A percentile compares a stretch with the other conserved stretches of the same genome.
Evolutionary conservation across 2,797 vertebrate genomes (phyloP).

Genomic region (Rhincodon typus): DNA sequence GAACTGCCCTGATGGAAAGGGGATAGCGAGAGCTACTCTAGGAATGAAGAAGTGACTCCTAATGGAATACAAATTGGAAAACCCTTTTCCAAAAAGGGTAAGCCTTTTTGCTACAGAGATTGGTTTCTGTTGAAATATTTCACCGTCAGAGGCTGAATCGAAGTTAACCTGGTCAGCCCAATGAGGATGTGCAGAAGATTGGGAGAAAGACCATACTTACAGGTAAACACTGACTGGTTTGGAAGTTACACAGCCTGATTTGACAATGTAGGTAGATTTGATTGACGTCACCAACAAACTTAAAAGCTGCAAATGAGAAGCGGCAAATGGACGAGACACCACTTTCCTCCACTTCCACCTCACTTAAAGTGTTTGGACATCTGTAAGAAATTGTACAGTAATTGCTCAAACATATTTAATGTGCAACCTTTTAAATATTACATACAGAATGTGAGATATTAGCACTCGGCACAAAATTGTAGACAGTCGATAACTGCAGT

Average conservation of each 20-base stretch:
- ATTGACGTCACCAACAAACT: constrained; percentile 44
- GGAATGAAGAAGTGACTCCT: constrained; percentile 33
- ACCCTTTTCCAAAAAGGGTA: background rate
- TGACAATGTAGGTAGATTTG: constrained; percentile 51
- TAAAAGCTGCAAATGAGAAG: constrained; percentile 53
- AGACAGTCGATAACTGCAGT: too few species aligned
- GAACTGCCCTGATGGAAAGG: too few species aligned
- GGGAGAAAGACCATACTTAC: constrained; percentile 39
- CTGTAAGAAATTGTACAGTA: constrained; percentile 40
- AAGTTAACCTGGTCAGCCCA: too few species aligned
- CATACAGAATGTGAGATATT: background rate
- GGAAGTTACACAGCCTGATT: constrained; percentile 48
- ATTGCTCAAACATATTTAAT: background rate
- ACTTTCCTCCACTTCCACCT: constrained; percentile 46
- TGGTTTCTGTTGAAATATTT: background rate
- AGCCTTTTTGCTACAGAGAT: background rate
- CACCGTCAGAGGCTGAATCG: too few species aligned
- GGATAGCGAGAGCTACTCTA: background rate
- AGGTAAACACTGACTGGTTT: constrained; percentile 43
- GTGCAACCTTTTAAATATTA: background rate
- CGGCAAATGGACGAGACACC: constrained; percentile 47
- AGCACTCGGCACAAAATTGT: too few species aligned
- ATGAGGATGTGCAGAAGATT: too few species aligned
- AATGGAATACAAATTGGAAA: constrained; percentile 43
- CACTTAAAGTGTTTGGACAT: constrained; percentile 48